phyloP scores from a whole-genome alignment of 2,113 vertebrate species.

The Proteles cristata region DNA sequence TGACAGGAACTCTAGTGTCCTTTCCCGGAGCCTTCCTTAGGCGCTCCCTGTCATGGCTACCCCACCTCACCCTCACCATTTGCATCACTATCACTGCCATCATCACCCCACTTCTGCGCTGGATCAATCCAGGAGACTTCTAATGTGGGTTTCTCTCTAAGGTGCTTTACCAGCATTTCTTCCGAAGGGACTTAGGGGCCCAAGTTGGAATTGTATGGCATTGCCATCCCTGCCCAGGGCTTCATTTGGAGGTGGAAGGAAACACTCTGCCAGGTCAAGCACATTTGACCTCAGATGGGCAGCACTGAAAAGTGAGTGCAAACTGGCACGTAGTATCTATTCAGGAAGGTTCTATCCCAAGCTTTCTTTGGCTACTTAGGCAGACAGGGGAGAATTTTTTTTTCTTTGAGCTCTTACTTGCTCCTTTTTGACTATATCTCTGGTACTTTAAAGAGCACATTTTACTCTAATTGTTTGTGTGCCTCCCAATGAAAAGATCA shows the following conservation, averaged over 20 bases:
- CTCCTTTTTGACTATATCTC: neutral
- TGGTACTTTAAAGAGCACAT: neutral
- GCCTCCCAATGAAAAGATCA: neutral
- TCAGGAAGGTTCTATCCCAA: neutral
- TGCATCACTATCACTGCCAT: accelerated
- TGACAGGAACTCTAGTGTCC: neutral
- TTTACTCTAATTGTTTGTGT: neutral
- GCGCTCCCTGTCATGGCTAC: accelerated
- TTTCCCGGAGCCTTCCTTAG: neutral
- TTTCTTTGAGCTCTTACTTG: neutral
- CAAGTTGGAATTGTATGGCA: too few relatives aligned
- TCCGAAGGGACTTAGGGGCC: neutral
- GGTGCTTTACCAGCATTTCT: neutral
- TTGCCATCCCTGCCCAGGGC: neutral
- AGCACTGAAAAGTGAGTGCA: neutral
- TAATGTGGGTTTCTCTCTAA: neutral
- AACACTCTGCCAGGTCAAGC: accelerated
- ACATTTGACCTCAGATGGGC: neutral
- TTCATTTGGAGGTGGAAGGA: neutral
- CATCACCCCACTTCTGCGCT: neutral
- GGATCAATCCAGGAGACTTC: neutral
- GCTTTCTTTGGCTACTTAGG: neutral
- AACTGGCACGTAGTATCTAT: neutral
- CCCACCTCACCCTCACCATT: neutral
- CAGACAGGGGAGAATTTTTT: neutral